phyloP scores from a whole-genome alignment of 2,888 invertebrate species.

The Eristalinus sepulchralis region DNA sequence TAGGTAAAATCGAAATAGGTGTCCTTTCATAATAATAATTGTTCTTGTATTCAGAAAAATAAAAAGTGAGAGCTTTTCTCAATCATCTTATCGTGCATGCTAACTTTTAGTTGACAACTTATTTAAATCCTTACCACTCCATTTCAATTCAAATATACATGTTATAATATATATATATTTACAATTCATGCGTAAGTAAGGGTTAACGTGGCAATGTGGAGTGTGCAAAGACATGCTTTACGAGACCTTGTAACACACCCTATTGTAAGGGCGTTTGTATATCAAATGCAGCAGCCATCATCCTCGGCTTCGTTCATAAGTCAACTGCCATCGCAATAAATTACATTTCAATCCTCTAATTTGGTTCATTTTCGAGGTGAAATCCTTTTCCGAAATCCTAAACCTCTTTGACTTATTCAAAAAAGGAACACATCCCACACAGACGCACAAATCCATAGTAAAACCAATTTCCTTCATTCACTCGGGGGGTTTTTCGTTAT shows the following conservation, averaged over 20 bases:
- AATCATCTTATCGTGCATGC: too few relatives aligned
- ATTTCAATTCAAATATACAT: too few relatives aligned
- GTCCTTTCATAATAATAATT: too few relatives aligned
- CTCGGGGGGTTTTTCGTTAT: constrained; percentile 49
- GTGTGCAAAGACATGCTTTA: not conserved
- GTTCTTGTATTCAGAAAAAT: too few relatives aligned
- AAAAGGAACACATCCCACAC: constrained; percentile 21
- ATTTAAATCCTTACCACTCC: too few relatives aligned
- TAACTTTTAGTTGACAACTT: too few relatives aligned
- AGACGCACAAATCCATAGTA: constrained; percentile 2
- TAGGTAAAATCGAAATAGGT: too few relatives aligned
- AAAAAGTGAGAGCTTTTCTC: too few relatives aligned
- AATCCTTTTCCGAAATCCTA: constrained; percentile 58
- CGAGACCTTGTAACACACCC: not conserved
- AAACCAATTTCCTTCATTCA: constrained; percentile 37
- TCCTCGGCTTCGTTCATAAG: constrained; percentile 67
- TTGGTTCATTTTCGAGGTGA: constrained; percentile 68
- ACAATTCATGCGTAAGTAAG: not conserved
- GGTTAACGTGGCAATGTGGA: not conserved
- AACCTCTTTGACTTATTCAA: constrained; percentile 67
- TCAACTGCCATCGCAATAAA: constrained; percentile 68
- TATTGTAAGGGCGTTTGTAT: constrained; percentile 9
- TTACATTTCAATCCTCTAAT: constrained; percentile 70
- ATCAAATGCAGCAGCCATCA: constrained; percentile 62
- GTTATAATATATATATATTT: too few relatives aligned